Percentiles rank a stretch among this genome's conserved stretches.
These are phyloP conservation scores for Synanthedon vespiformis DNA, from an alignment of 2,888 invertebrate species.

Conservation along the genomic window DNA sequence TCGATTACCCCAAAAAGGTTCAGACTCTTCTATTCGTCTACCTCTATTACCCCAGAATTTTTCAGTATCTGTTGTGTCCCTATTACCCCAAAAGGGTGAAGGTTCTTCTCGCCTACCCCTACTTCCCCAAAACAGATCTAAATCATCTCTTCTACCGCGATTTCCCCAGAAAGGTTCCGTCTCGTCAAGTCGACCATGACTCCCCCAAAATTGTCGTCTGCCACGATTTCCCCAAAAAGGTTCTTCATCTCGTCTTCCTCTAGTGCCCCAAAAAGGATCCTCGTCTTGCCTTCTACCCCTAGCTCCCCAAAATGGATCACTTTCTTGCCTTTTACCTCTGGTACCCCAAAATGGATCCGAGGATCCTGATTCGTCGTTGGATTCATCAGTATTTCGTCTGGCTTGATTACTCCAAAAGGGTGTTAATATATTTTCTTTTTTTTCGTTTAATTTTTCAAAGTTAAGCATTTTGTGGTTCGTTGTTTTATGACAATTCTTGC, in stretches of 20 bases:
- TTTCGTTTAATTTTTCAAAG: slow-evolving; percentile 4
- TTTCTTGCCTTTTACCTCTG: slow-evolving; percentile 21
- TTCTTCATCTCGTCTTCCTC: slow-evolving; percentile 22
- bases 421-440: slow-evolving; percentile 24
- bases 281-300: slow-evolving; percentile 20
- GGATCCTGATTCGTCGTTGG: slow-evolving; percentile 13
- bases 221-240: slow-evolving; percentile 27
- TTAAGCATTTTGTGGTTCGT: slow-evolving; percentile 3
- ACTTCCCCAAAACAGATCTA: slow-evolving; percentile 20
- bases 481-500: slow-evolving; percentile 20
- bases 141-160: slow-evolving; percentile 37
- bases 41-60: slow-evolving; percentile 10
- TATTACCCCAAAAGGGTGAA: slow-evolving; percentile 24
- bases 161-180: slow-evolving; percentile 40
- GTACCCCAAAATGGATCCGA: slow-evolving; percentile 30
- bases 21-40: slow-evolving; percentile 14
- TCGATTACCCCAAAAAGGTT: slow-evolving; percentile 22
- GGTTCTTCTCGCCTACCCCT: slow-evolving; percentile 22
- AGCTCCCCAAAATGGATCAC: slow-evolving; percentile 20
- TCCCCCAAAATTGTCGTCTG: slow-evolving; percentile 29
- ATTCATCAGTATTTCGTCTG: slow-evolving; percentile 12
- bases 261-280: slow-evolving; percentile 17
- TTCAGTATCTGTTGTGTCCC: slow-evolving; percentile 7
- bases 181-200: slow-evolving; percentile 20
- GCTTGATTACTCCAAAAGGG: slow-evolving; percentile 47